Percentiles rank a stretch among this genome's conserved stretches.
phyloP scores from a whole-genome alignment of 2,797 vertebrate species.

The Nyctalus aviator region DNA sequence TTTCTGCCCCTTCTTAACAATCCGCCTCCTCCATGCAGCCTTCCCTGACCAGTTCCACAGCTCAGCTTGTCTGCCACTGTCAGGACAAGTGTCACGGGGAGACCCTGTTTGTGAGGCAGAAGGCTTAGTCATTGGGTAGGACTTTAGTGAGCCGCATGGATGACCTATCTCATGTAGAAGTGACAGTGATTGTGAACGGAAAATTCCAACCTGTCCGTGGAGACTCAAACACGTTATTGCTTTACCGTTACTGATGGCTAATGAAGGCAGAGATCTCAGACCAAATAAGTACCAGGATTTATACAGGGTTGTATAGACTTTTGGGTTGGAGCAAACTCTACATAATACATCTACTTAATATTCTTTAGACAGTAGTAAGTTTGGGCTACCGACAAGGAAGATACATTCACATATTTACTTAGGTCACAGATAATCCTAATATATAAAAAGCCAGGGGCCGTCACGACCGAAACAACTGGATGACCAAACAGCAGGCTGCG shows the following conservation, averaged over 20 bases:
- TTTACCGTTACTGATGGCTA: not conserved
- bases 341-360: too few species aligned
- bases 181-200: not conserved
- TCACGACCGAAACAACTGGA: too few species aligned
- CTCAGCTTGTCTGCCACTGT: not conserved
- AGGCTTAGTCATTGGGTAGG: not conserved
- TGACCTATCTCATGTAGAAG: not conserved
- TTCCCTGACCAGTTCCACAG: not conserved
- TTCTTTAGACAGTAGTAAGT: not conserved
- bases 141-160: not conserved
- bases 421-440: not conserved
- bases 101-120: not conserved
- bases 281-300: not conserved
- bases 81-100: not conserved
- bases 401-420: not conserved
- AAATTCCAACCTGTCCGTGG: not conserved
- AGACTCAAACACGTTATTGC: not conserved
- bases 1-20: not conserved
- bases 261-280: not conserved
- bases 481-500: too few species aligned
- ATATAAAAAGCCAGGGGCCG: too few species aligned
- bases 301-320: not conserved
- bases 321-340: not conserved
- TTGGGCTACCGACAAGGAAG: not conserved
- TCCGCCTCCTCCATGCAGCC: not conserved